Conservation (phyloP, 2,113 vertebrate species). For the Desmodus rotundus region DNA sequence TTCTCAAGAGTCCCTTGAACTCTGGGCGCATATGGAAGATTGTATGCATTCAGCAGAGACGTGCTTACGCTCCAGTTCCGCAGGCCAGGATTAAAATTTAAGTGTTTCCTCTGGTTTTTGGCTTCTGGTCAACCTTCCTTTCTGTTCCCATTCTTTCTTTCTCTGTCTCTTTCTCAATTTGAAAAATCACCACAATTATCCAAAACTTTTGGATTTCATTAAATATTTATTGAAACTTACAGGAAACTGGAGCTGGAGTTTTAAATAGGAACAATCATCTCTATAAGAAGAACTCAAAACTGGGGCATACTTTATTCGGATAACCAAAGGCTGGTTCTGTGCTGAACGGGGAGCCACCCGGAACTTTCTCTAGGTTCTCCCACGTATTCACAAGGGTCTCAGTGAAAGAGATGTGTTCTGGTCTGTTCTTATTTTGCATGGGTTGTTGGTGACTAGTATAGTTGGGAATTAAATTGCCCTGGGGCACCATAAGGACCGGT, state of each 20-base stretch:
- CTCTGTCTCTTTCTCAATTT: neutral
- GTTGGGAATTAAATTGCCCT: neutral
- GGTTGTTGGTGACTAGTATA: neutral
- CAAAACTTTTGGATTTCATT: neutral
- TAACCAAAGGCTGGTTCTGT: neutral
- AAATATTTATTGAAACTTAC: neutral
- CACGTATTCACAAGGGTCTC: neutral
- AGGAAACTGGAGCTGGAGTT: neutral
- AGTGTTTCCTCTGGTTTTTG: conserved; percentile 28
- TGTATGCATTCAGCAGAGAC: neutral
- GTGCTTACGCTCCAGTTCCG: neutral
- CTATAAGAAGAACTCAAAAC: neutral
- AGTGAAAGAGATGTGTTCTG: neutral
- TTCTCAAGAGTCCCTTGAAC: neutral
- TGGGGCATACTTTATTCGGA: neutral
- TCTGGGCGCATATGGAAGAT: neutral
- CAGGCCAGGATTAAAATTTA: neutral
- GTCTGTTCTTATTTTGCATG: neutral
- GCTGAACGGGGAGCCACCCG: neutral
- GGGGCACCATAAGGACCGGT: neutral
- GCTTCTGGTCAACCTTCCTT: neutral
- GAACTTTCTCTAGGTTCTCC: neutral
- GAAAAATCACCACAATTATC: conserved; percentile 24
- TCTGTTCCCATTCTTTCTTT: neutral
- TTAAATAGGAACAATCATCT: neutral